These are phyloP conservation scores for Colaptes auratus DNA, from an alignment of 2,113 vertebrate genomes.

Conservation along the genomic window DNA sequence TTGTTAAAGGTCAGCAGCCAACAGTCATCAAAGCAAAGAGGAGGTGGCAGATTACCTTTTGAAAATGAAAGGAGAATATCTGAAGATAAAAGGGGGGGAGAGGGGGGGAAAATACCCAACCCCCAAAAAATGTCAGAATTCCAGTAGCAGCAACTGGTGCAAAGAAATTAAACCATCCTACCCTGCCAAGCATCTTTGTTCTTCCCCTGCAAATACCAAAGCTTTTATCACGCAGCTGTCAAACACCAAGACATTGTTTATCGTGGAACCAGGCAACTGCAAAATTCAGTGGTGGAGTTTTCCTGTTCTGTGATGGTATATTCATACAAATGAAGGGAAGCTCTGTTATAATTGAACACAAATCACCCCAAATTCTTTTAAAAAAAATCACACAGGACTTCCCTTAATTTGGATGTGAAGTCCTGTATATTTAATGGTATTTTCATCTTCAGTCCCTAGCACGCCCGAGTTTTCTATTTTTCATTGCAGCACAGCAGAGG, in stretches of 20 bases:
- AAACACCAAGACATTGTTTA: constrained; percentile 11
- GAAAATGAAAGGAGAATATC: neutral
- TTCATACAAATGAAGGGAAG: neutral
- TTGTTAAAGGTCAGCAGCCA: constrained; percentile 43
- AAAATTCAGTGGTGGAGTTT: neutral
- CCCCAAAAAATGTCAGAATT: neutral
- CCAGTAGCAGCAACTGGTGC: neutral
- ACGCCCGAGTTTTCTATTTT: neutral
- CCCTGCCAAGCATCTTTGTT: neutral
- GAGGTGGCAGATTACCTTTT: neutral
- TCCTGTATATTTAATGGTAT: neutral
- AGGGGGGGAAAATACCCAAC: too few relatives aligned
- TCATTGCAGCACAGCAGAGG: neutral
- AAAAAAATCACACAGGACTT: neutral
- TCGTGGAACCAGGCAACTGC: neutral
- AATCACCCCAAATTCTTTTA: neutral
- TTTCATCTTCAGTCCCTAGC: neutral
- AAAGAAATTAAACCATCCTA: constrained; percentile 22
- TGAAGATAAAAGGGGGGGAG: neutral
- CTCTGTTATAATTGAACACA: neutral
- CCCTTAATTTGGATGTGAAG: neutral
- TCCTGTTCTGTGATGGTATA: neutral
- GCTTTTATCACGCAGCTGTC: constrained; percentile 25
- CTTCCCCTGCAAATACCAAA: constrained; percentile 19
- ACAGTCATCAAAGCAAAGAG: neutral